A percentile compares a stretch with the other conserved stretches of the same genome.
These are phyloP conservation scores for Leptinotarsa peninsularis DNA, from an alignment of 2,888 invertebrate genomes.

Conservation along the genomic window DNA sequence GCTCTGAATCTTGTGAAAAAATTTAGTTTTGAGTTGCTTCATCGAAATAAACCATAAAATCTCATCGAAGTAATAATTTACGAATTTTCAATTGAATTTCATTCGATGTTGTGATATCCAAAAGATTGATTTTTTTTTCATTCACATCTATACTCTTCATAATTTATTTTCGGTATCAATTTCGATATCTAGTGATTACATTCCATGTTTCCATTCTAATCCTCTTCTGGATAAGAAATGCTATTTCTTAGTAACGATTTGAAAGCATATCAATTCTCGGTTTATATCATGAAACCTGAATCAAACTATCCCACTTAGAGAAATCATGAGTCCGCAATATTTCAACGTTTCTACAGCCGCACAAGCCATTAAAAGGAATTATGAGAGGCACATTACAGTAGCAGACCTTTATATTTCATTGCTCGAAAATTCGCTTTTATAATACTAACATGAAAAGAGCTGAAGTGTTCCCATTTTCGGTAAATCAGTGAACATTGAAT, in stretches of 20 bases:
- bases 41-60: too few species aligned
- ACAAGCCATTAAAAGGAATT: constrained; percentile 22
- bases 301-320: constrained; percentile 16
- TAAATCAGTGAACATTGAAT: neutral
- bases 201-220: too few species aligned
- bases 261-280: neutral
- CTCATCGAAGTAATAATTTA: too few species aligned
- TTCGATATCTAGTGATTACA: too few species aligned
- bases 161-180: too few species aligned
- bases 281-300: constrained; percentile 7
- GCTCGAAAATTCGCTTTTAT: constrained; percentile 14
- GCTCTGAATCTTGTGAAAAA: too few species aligned
- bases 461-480: neutral
- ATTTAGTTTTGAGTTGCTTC: too few species aligned
- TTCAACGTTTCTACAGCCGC: constrained; percentile 17
- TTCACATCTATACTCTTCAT: too few species aligned
- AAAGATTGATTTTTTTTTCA: too few species aligned
- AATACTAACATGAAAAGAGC: neutral
- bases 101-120: too few species aligned
- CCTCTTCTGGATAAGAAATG: neutral
- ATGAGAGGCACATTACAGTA: constrained; percentile 17
- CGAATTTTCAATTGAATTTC: too few species aligned
- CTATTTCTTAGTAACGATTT: neutral
- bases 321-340: constrained; percentile 28
- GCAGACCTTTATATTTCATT: constrained; percentile 19